Evolutionary conservation across 2,888 invertebrate species (phyloP).

Genomic region (Siphlonurus alternatus): DNA sequence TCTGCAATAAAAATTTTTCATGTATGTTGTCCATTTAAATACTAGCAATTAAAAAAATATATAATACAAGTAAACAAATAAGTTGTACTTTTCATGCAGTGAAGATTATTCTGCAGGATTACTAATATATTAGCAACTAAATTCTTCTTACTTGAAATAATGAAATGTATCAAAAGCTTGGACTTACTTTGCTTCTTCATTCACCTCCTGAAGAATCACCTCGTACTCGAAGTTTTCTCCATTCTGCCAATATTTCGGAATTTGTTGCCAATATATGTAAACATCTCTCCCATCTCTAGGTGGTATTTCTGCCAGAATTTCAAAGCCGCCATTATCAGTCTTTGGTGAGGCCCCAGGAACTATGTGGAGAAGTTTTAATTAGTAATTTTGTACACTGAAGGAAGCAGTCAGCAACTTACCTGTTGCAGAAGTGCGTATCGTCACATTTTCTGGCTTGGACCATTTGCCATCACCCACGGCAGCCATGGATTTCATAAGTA

Average conservation of each 20-base stretch:
- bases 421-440: constrained; percentile 37
- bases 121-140: too few relatives aligned
- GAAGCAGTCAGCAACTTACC: constrained; percentile 14
- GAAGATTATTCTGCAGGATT: too few relatives aligned
- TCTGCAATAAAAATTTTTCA: too few relatives aligned
- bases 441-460: constrained; percentile 45
- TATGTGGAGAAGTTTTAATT: constrained; percentile 17
- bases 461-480: constrained; percentile 40
- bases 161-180: too few relatives aligned
- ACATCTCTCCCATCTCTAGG: constrained; percentile 42
- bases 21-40: too few relatives aligned
- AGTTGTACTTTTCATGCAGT: too few relatives aligned
- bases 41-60: too few relatives aligned
- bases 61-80: too few relatives aligned
- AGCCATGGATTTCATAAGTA: constrained; percentile 43
- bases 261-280: constrained; percentile 63
- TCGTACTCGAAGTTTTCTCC: constrained; percentile 57
- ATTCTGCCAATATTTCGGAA: constrained; percentile 48
- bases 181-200: constrained; percentile 24
- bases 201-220: constrained; percentile 31
- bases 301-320: constrained; percentile 27
- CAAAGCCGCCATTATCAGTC: constrained; percentile 56
- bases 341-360: constrained; percentile 50
- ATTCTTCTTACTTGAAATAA: too few relatives aligned
- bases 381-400: background rate